Evolutionary conservation across 2,888 invertebrate species (phyloP).

Genomic region (Calliphora vomitoria): DNA sequence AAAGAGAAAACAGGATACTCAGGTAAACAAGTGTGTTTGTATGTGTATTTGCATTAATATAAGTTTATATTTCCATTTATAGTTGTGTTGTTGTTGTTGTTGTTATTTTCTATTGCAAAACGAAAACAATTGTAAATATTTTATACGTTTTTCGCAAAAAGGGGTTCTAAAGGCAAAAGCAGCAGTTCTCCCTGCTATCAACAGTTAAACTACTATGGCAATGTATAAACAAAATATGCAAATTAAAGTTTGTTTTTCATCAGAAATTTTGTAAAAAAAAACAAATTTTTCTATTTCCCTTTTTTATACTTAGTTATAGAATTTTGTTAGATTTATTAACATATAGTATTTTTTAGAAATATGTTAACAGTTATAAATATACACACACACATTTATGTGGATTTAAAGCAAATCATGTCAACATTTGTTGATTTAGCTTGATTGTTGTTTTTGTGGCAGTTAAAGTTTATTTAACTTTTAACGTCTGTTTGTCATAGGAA

Average conservation of each 20-base stretch:
- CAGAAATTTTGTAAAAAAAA: conserved; percentile 55
- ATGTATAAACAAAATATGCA: conserved; percentile 51
- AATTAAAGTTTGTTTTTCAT: conserved; percentile 66
- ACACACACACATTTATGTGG: not conserved
- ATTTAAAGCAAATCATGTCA: not conserved
- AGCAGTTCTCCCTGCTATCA: not conserved
- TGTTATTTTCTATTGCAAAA: not conserved
- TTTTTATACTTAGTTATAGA: not conserved
- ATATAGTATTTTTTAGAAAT: not conserved
- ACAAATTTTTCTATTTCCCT: not conserved
- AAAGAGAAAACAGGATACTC: not conserved
- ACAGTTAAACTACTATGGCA: not conserved
- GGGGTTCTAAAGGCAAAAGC: not conserved
- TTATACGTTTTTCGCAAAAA: not conserved
- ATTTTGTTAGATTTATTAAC: conserved; percentile 8
- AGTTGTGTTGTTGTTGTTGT: too few species aligned
- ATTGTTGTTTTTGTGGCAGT: not conserved
- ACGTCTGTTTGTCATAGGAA: not conserved
- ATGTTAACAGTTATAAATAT: not conserved
- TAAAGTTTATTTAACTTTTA: not conserved
- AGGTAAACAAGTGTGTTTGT: not conserved
- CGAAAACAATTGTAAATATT: not conserved
- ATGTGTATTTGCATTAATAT: conserved; percentile 7
- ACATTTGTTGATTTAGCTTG: not conserved
- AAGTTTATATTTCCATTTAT: conserved; percentile 8